Conservation (phyloP, 2,888 invertebrate species). For the Oxycera nigricornis region DNA sequence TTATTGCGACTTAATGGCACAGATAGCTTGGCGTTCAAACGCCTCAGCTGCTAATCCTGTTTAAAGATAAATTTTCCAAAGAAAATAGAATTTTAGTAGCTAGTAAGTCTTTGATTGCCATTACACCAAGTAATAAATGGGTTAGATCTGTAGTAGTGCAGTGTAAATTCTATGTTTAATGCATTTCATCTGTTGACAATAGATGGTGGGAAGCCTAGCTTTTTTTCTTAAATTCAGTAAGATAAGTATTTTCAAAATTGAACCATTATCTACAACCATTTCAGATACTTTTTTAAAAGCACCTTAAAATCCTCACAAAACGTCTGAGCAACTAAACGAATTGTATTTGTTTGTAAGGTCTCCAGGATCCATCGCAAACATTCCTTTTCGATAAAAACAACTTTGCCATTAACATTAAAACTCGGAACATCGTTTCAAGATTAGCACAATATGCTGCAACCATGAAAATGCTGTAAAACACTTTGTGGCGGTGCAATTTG, state of each 20-base stretch:
- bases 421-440: neutral
- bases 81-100: neutral
- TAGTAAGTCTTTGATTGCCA: neutral
- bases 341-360: too few species aligned
- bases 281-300: too few species aligned
- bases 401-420: neutral
- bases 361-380: neutral
- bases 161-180: neutral
- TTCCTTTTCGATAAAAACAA: neutral
- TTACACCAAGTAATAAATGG: neutral
- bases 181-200: neutral
- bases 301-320: too few species aligned
- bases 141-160: neutral
- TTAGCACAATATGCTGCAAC: neutral
- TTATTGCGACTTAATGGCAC: constrained; percentile 31
- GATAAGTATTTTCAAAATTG: neutral
- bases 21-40: neutral
- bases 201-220: neutral
- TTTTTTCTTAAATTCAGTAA: too few species aligned
- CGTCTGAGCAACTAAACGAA: too few species aligned
- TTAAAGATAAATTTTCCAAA: neutral
- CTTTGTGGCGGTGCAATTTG: neutral
- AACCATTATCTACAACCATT: too few species aligned
- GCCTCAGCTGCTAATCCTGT: constrained; percentile 9
- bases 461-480: constrained; percentile 23